Evolutionary conservation across 2,113 vertebrate species (phyloP).

Genomic region (Rissa tridactyla): DNA sequence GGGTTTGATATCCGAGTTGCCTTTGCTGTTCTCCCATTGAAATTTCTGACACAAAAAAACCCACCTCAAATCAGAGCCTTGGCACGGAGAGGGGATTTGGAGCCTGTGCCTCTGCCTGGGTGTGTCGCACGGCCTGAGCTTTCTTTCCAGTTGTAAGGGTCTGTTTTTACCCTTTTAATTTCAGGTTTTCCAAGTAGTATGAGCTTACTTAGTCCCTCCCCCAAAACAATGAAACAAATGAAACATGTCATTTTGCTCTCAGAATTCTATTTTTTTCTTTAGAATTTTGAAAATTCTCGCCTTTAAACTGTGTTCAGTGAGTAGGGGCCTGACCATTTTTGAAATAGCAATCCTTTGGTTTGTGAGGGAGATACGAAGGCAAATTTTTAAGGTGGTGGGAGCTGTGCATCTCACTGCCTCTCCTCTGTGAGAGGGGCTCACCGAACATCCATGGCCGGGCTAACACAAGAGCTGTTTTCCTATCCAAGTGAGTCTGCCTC

Average conservation of each 20-base stretch:
- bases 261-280: not conserved
- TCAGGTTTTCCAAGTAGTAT: not conserved
- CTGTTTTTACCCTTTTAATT: not conserved
- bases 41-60: not conserved
- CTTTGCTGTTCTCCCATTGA: not conserved
- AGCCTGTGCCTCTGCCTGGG: rapidly evolving
- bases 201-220: rapidly evolving
- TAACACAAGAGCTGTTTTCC: not conserved
- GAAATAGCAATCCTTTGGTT: not conserved
- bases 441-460: rapidly evolving
- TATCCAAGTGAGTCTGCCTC: not conserved
- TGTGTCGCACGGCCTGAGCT: rapidly evolving
- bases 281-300: not conserved
- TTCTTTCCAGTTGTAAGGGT: not conserved
- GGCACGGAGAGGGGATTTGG: not conserved
- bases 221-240: not conserved
- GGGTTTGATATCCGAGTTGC: not conserved
- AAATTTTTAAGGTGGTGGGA: not conserved
- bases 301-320: not conserved
- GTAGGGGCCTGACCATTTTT: not conserved
- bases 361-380: rapidly evolving
- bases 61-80: not conserved
- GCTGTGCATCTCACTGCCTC: not conserved
- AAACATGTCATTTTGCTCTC: rapidly evolving
- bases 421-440: not conserved